A percentile compares a stretch with the other conserved stretches of the same genome.
Evolutionary conservation across 2,888 invertebrate genomes (phyloP).

Genomic region (Stenurella melanura): DNA sequence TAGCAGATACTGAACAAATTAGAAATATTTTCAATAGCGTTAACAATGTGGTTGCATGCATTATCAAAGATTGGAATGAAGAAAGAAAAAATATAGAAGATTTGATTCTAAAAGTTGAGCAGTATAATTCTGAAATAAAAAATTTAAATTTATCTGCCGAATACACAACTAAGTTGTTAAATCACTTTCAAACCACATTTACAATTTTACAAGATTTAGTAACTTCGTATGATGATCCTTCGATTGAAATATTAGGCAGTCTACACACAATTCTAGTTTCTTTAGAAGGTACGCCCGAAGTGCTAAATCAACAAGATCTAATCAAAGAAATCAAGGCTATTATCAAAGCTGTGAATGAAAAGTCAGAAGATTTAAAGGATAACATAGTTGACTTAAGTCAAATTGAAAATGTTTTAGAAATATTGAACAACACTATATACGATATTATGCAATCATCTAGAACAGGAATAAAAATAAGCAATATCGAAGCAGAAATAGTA

Average conservation of each 20-base stretch:
- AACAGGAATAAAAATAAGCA: slow-evolving; percentile 23
- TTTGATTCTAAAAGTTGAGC: slow-evolving; percentile 42
- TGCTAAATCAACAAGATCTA: slow-evolving; percentile 46
- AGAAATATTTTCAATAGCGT: slow-evolving; percentile 41
- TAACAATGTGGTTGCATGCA: background rate
- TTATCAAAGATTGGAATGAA: background rate
- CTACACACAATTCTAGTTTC: slow-evolving; percentile 38
- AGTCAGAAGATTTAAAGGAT: slow-evolving; percentile 39
- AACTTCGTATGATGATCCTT: slow-evolving; percentile 38
- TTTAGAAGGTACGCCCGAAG: background rate
- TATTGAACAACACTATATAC: slow-evolving; percentile 42
- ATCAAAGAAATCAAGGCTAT: slow-evolving; percentile 47
- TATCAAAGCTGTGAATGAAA: slow-evolving; percentile 40
- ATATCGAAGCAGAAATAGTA: slow-evolving; percentile 31
- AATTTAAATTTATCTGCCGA: slow-evolving; percentile 38
- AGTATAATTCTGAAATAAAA: slow-evolving; percentile 51
- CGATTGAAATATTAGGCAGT: slow-evolving; percentile 37
- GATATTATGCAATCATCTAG: slow-evolving; percentile 37
- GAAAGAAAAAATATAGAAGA: slow-evolving; percentile 18
- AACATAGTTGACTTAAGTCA: slow-evolving; percentile 22
- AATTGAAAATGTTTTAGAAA: slow-evolving; percentile 44
- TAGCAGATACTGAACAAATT: slow-evolving; percentile 43
- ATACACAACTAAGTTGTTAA: slow-evolving; percentile 39
- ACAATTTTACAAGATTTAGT: background rate
- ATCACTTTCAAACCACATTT: background rate